Evolutionary conservation across 2,113 vertebrate species (phyloP).

Genomic region (Opisthocomus hoazin): DNA sequence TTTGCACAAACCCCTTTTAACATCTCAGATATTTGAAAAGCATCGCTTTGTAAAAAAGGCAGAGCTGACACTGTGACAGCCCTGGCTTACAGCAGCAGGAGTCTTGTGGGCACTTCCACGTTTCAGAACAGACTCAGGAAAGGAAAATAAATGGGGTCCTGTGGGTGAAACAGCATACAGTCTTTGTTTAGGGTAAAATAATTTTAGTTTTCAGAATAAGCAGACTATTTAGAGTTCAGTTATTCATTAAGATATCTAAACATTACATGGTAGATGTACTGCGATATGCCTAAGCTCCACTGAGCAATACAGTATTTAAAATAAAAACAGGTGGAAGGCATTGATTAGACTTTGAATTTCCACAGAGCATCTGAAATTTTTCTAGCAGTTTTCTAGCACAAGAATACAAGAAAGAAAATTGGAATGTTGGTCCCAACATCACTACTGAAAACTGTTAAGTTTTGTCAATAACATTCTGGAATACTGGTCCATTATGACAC

Average conservation of each 20-base stretch:
- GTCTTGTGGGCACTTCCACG: slow-evolving; percentile 24
- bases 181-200: slow-evolving; percentile 67
- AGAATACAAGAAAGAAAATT: slow-evolving; percentile 53
- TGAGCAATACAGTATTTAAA: slow-evolving; percentile 60
- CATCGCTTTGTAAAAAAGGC: not conserved
- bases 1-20: not conserved
- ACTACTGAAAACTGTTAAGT: slow-evolving; percentile 59
- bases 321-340: slow-evolving; percentile 71
- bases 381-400: slow-evolving; percentile 32
- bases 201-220: slow-evolving; percentile 47
- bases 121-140: slow-evolving; percentile 58
- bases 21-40: slow-evolving; percentile 26
- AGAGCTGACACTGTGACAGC: slow-evolving; percentile 41
- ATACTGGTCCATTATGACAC: slow-evolving; percentile 5
- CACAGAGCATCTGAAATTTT: slow-evolving; percentile 41
- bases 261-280: slow-evolving; percentile 42
- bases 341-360: slow-evolving; percentile 44
- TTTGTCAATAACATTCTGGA: not conserved
- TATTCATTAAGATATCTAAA: slow-evolving; percentile 68
- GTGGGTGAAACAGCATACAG: slow-evolving; percentile 45
- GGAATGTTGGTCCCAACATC: slow-evolving; percentile 40
- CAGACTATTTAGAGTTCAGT: slow-evolving; percentile 63
- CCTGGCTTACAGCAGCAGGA: slow-evolving; percentile 26
- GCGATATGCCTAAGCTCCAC: slow-evolving; percentile 39
- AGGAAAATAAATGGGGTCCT: slow-evolving; percentile 69